phyloP scores from a whole-genome alignment of 2,888 invertebrate species.

The Caenorhabditis sulstoni region DNA sequence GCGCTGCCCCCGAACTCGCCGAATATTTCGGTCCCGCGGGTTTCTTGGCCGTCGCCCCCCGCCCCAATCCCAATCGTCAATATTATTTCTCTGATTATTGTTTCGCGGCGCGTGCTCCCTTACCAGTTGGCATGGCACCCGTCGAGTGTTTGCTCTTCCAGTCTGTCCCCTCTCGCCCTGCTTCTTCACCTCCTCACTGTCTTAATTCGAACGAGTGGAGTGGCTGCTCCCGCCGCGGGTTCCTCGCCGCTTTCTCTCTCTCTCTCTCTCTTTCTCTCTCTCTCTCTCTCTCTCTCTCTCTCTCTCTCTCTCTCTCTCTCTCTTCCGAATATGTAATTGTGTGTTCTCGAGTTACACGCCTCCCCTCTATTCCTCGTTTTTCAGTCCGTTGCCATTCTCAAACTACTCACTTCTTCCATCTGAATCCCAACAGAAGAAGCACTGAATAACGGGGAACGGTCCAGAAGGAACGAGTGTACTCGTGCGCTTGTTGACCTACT shows the following conservation, averaged over 20 bases:
- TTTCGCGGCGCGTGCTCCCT: constrained; percentile 46
- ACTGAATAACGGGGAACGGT: constrained; percentile 11
- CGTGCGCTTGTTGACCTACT: constrained; percentile 45
- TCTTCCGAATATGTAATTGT: constrained; percentile 40
- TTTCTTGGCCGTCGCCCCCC: no score
- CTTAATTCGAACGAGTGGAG: constrained; percentile 52
- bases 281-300: constrained; percentile 23
- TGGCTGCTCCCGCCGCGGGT: constrained; percentile 41
- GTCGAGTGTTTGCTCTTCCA: constrained; percentile 43
- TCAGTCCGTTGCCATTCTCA: constrained; percentile 18
- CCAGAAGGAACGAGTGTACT: constrained; percentile 24
- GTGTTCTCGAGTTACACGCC: constrained; percentile 46
- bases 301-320: constrained; percentile 23
- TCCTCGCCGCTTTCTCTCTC: constrained; percentile 26
- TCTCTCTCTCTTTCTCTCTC: constrained; percentile 1
- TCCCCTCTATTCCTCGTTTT: constrained; percentile 15
- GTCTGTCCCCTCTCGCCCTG: constrained; percentile 21
- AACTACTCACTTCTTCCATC: neutral
- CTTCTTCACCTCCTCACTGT: no score
- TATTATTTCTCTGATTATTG: constrained; percentile 50
- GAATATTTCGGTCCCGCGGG: constrained; percentile 35
- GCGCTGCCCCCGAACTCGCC: constrained; percentile 18
- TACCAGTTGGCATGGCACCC: constrained; percentile 58
- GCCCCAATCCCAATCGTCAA: constrained; percentile 39
- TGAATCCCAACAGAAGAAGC: constrained; percentile 22